These are phyloP conservation scores for Mesocricetus auratus DNA, from an alignment of 2,113 vertebrate species.

Conservation along the genomic window DNA sequence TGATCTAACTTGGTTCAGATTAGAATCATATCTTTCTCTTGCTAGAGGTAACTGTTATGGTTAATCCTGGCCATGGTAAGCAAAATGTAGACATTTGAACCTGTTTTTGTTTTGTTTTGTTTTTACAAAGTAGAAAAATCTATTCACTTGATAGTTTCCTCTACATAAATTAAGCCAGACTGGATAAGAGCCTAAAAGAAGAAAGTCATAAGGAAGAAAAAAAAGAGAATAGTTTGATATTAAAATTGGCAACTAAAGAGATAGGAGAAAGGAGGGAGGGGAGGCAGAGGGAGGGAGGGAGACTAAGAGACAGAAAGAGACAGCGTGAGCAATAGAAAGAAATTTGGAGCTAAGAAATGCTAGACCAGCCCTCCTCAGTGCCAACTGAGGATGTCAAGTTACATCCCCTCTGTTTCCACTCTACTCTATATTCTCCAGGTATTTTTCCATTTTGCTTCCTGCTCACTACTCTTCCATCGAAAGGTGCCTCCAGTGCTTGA, in stretches of 20 bases:
- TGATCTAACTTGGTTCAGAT: background rate
- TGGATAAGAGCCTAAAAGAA: background rate
- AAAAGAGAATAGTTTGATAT: background rate
- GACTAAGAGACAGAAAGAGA: background rate
- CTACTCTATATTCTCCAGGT: background rate
- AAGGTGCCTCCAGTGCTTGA: conserved; percentile 50
- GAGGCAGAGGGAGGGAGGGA: background rate
- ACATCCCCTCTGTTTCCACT: conserved; percentile 17
- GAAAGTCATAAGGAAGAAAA: background rate
- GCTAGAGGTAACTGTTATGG: background rate
- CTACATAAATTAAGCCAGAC: background rate
- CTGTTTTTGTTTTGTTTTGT: background rate
- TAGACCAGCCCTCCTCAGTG: background rate
- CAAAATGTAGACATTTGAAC: background rate
- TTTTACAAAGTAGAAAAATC: background rate
- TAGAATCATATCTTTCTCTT: background rate
- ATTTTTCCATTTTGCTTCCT: conserved; percentile 55
- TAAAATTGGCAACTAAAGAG: conserved; percentile 52
- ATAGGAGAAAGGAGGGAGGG: background rate
- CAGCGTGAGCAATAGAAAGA: background rate
- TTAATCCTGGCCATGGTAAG: background rate
- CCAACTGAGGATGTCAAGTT: too few relatives aligned
- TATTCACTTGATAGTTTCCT: background rate
- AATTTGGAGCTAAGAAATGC: conserved; percentile 17
- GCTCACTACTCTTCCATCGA: background rate